phyloP scores from a whole-genome alignment of 2,888 invertebrate genomes.

The Dioctria rufipes region DNA sequence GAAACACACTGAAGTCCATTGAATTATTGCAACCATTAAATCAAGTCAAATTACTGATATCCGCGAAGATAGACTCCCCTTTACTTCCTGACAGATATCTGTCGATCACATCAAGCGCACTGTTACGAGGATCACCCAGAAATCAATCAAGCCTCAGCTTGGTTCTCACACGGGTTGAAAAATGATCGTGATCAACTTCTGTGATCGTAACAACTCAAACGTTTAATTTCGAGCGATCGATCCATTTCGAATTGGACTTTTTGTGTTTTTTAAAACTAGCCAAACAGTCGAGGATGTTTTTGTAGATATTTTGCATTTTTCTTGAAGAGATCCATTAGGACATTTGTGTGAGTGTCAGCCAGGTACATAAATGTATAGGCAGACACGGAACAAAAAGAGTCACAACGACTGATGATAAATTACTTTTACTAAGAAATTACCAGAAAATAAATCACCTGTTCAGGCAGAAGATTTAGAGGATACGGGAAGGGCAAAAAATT shows the following conservation, averaged over 20 bases:
- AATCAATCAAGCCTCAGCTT: constrained; percentile 53
- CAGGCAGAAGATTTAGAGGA: constrained; percentile 43
- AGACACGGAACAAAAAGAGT: constrained; percentile 24
- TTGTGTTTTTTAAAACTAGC: background rate
- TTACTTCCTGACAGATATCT: constrained; percentile 32
- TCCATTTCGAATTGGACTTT: constrained; percentile 10
- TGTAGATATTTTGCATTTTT: constrained; percentile 47
- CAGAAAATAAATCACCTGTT: constrained; percentile 60
- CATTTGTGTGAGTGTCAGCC: constrained; percentile 4
- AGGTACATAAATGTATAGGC: constrained; percentile 4
- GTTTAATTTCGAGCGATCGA: constrained; percentile 3
- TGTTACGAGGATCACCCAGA: constrained; percentile 53
- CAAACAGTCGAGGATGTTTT: background rate
- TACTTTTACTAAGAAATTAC: constrained; percentile 58
- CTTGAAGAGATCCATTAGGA: constrained; percentile 26
- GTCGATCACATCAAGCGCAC: constrained; percentile 22
- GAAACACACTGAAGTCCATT: background rate
- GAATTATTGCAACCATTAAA: constrained; percentile 34
- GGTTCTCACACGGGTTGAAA: constrained; percentile 33
- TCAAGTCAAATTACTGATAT: constrained; percentile 34
- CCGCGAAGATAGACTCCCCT: background rate
- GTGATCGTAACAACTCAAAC: constrained; percentile 28
- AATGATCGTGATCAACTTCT: constrained; percentile 36
- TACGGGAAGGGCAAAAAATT: constrained; percentile 48
- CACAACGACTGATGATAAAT: constrained; percentile 56